Conservation (phyloP, 2,797 vertebrate species). For the Decapterus maruadsi region DNA sequence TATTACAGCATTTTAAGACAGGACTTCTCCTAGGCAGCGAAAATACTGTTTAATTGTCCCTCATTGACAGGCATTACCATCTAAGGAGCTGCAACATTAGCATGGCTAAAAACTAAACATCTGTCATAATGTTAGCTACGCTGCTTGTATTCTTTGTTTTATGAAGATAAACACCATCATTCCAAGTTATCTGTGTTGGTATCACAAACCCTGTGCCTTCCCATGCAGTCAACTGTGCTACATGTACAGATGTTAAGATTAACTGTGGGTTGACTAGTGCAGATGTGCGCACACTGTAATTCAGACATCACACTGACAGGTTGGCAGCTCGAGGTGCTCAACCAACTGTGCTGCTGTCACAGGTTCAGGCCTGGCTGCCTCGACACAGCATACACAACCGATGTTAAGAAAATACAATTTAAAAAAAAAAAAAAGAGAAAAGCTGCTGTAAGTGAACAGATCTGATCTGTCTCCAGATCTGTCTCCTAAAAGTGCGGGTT, state of each 20-base stretch:
- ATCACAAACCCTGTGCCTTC: constrained; percentile 29
- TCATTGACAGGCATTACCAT: neutral
- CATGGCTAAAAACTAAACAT: constrained; percentile 13
- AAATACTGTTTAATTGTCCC: too few relatives aligned
- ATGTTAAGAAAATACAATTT: constrained; percentile 9
- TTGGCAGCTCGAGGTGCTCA: constrained; percentile 67
- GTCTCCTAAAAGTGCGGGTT: constrained; percentile 50
- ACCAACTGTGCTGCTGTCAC: constrained; percentile 75
- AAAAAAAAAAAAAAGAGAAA: constrained; percentile 10
- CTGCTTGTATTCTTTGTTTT: neutral
- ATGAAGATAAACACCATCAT: neutral
- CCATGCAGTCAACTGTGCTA: constrained; percentile 33
- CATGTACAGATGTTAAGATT: constrained; percentile 63
- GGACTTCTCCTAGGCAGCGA: too few relatives aligned
- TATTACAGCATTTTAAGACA: too few relatives aligned
- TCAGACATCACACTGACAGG: constrained; percentile 77
- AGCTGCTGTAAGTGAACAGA: constrained; percentile 35
- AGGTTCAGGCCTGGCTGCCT: constrained; percentile 74
- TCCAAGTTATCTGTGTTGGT: neutral
- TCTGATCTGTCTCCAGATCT: constrained; percentile 57
- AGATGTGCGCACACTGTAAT: constrained; percentile 72
- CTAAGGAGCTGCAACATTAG: neutral
- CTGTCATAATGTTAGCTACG: neutral
- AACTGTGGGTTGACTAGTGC: constrained; percentile 54
- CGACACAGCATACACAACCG: constrained; percentile 36